Percentiles rank a stretch among this genome's conserved stretches.
Evolutionary conservation across 1,140 invertebrate genomes (phyloP).

Genomic region (Dinoponera quadriceps): DNA sequence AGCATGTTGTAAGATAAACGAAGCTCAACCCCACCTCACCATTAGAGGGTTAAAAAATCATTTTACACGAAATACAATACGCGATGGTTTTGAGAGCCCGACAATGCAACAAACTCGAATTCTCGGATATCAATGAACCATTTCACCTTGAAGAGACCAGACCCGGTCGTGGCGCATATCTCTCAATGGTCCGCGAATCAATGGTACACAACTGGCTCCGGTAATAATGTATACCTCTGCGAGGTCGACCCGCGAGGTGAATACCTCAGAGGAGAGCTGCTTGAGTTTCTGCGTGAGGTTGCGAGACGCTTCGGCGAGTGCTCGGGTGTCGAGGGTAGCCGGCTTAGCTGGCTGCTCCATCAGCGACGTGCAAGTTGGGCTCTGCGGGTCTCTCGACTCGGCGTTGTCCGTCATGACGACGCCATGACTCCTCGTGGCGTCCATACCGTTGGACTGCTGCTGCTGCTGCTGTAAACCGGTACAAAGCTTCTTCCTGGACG

Average conservation of each 20-base stretch:
- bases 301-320: constrained; percentile 94
- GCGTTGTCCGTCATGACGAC: constrained; percentile 16
- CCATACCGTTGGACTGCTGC: constrained; percentile 22
- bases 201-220: constrained; percentile 75
- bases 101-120: background rate
- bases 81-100: too few species aligned
- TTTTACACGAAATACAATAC: too few species aligned
- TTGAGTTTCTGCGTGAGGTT: constrained; percentile 96
- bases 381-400: constrained; percentile 64
- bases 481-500: constrained; percentile 80
- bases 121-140: background rate
- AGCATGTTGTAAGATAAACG: too few species aligned
- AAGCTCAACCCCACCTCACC: too few species aligned
- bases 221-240: constrained; percentile 82
- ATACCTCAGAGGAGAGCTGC: constrained; percentile 95
- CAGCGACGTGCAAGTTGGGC: constrained; percentile 53
- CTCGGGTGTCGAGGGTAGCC: constrained; percentile 89
- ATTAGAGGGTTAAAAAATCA: too few species aligned
- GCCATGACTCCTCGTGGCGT: constrained; percentile 51
- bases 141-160: background rate
- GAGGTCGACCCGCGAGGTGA: constrained; percentile 87
- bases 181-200: constrained; percentile 48
- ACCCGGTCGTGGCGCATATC: background rate
- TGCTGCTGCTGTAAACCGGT: constrained; percentile 76
- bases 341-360: constrained; percentile 69